Conservation (phyloP, 2,113 vertebrate species). For the Hiodon tergisus region DNA sequence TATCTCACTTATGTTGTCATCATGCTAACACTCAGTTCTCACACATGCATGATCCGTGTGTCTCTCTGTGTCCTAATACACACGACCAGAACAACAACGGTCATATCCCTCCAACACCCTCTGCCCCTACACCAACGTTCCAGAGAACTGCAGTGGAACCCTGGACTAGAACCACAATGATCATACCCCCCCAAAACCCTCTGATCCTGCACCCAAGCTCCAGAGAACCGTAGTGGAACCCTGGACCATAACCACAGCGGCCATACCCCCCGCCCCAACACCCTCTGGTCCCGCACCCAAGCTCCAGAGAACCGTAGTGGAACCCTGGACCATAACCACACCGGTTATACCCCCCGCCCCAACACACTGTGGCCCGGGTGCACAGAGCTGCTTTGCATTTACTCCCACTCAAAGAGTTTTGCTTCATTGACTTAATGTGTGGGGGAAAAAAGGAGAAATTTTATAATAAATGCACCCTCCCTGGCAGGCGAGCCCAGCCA, state of each 20-base stretch:
- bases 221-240: slow-evolving; percentile 34
- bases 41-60: too few relatives aligned
- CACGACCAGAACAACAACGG: too few relatives aligned
- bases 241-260: slow-evolving; percentile 20
- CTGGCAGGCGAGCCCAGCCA: slow-evolving; percentile 47
- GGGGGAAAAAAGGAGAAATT: slow-evolving; percentile 49
- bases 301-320: slow-evolving; percentile 37
- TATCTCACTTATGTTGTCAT: neutral
- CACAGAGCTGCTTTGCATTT: slow-evolving; percentile 40
- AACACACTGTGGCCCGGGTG: slow-evolving; percentile 9
- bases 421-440: slow-evolving; percentile 53
- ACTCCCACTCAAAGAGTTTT: slow-evolving; percentile 47
- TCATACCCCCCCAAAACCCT: neutral
- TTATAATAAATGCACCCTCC: slow-evolving; percentile 42
- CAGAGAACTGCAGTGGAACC: too few relatives aligned
- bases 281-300: slow-evolving; percentile 37
- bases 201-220: slow-evolving; percentile 13
- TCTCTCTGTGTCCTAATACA: too few relatives aligned
- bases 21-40: neutral
- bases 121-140: neutral
- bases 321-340: slow-evolving; percentile 27
- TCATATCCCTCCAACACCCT: neutral
- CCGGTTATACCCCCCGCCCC: neutral
- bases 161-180: neutral
- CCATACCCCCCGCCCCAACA: neutral